Evolutionary conservation across 2,113 vertebrate genomes (phyloP), one percentile per base, ranked within the genome.

Genomic region (Microtus richardsoni): DNA sequence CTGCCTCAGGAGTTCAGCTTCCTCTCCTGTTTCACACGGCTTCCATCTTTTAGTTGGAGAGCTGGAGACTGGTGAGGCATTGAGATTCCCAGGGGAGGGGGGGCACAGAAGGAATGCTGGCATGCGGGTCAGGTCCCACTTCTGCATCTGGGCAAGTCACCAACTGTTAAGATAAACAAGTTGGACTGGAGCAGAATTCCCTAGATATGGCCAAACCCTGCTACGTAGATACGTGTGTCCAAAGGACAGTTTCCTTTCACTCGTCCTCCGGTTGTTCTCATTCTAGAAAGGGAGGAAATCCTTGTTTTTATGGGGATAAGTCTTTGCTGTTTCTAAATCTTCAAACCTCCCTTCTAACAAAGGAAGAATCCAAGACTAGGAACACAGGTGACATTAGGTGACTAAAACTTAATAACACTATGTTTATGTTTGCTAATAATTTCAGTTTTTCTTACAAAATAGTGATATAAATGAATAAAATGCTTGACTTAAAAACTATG

Each of bases 281-380:
- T 54, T 89, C 47, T 71, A 24, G 49, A 24, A 73, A 64, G 36
- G 78, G 71, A 64, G 62, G 78, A 95, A 78, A 33, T n/a, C n/a
- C 36, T 74, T 83, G 39, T 79, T 89, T 87, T 75, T 41, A 66
- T 82, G 89, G 58, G 79, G 87, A 85, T 64, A 88, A 74, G 21
- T 22, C 75, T 39, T 91, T 52, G 33, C 36, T 74, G 24, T 89
- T 70, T 88, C 49, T 88, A 88, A 85, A 3, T 21, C 41, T 74
- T 87, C 66, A 58, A 87, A 54, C 22, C 22, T 24, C 47, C 79
- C 64, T 89, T 89, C 19, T n/a, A 68, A 78, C 8, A 88, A 92
- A 79, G 62, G 3, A 9, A 58, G 19, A 12, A 52, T 0, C 49
- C 73, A n/a, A 41, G 83, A 9, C 41, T 26, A 36, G 19, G 21